Base-by-base conservation (phyloP, 2,113 vertebrate genomes). In the Tetrao urogallus region DNA sequence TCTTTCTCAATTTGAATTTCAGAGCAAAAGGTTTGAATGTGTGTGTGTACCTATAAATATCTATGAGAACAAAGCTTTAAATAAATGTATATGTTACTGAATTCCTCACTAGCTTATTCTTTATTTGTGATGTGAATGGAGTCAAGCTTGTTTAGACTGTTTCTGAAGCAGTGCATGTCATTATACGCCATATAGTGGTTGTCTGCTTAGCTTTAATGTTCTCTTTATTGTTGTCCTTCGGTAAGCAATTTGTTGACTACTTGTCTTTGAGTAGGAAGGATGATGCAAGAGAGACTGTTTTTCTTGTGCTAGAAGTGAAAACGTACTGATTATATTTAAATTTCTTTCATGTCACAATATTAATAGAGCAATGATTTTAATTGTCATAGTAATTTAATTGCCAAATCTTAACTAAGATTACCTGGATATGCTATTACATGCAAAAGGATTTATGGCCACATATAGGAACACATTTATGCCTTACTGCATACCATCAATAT, bases 121-220 rank as follows among this genome's bases (percentile, higher is more conserved):
- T 76, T 50, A 50, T 40, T 40, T 87, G 30, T 47, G 79, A 27
- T 88, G 22, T 78, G 85, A 56, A 64, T 67, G 28, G 42, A 40
- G 4, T 25, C 94, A 57, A 32, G 30, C 80, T 52, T 40, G 34
- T 36, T 92, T 63, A 54, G n/a, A 6, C 34, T 89, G 40, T 70
- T 42, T 81, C 38, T 79, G 65, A 64, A 61, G 10, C 43, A 57
- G 4, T 0, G 0, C 11, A 1, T 67, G 15, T 75, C 0, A 2
- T 79, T 11, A 16, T 54, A 38, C 27, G 22, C 22, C 19, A 16
- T 66, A 20, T 24, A 36, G 65, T 74, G 32, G 7, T 50, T 38
- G 42, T 76, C 64, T 71, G 57, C 52, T 32, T 56, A 56, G 60
- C 38, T 96, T 78, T 75, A 28, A 7, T 78, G 56, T 64, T 61